Base-by-base conservation (phyloP, 2,888 invertebrate species). In the Lepidochrysops patricia region DNA sequence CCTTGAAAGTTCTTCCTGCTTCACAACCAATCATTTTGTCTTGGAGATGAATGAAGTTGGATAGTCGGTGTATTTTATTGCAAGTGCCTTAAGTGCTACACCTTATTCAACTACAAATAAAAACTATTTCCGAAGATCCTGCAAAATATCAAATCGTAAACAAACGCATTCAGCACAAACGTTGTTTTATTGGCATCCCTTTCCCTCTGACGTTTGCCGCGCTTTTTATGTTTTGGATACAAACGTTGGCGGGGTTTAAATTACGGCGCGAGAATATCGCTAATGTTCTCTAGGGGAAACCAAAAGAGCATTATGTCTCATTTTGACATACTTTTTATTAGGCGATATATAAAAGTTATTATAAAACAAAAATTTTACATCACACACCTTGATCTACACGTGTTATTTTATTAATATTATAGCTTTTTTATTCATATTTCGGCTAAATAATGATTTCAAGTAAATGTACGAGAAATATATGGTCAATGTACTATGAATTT, bases 141-240 rank as follows among this genome's bases (percentile, higher is more conserved):
- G 77, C 75, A 72, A 79, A 80, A 79, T 80, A 81, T 72, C 81
- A 83, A 84, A 84, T 84, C 81, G 87, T 87, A 87, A 87, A 88
- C 87, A 88, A 87, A 84, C 84, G 82, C 73, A 74, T 71, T 77
- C 72, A n/a, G n/a, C n/a, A 79, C 82, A 83, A 74, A 76, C 74
- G 79, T 77, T 87, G 87, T 89, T 88, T 89, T 88, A 87, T 87
- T 85, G 85, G 84, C 83, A 71, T 89, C 88, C 82, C 88, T 88
- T 84, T 89, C 88, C 71, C 79, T 73, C 88, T 68, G 72, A 76
- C 77, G 75, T 82, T 87, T 87, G 77, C 85, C 88, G 88, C 88
- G 88, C 85, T 85, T 89, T 84, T 84, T 75, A 76, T 69, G 72
- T 77, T 85, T 83, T 84, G 77, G 75, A 81, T 84, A 75, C 74